Evolutionary conservation across 2,797 vertebrate species (phyloP).

Genomic region (Astyanax mexicanus): DNA sequence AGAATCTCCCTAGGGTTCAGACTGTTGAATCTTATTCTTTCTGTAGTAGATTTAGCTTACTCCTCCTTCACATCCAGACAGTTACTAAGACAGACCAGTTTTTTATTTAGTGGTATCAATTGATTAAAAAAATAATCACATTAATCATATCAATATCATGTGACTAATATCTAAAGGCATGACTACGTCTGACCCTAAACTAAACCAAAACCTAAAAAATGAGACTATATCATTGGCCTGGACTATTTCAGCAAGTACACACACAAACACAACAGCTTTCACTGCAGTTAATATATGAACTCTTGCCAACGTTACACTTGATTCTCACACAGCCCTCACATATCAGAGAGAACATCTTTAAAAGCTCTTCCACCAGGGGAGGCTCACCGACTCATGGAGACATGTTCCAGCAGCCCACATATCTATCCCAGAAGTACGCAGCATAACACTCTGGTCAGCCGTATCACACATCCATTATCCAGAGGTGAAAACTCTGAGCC

Average conservation of each 20-base stretch:
- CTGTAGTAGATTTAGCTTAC: too few species aligned
- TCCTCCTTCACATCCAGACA: too few species aligned
- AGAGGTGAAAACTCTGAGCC: constrained; percentile 22
- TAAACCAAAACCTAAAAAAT: too few species aligned
- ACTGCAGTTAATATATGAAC: not conserved
- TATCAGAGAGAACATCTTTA: constrained; percentile 4
- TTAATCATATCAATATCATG: too few species aligned
- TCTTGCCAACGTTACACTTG: not conserved
- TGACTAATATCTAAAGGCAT: too few species aligned
- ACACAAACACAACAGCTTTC: not conserved
- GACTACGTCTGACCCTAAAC: too few species aligned
- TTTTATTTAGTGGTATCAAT: too few species aligned
- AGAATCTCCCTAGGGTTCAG: too few species aligned
- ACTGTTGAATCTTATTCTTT: too few species aligned
- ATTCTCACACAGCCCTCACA: not conserved
- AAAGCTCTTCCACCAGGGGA: not conserved
- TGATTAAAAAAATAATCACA: too few species aligned
- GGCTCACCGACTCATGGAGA: constrained; percentile 15
- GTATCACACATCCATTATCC: constrained; percentile 34
- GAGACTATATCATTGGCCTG: too few species aligned
- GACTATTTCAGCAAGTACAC: not conserved
- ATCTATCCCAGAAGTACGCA: constrained; percentile 15
- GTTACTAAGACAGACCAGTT: too few species aligned
- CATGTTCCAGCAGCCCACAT: constrained; percentile 20
- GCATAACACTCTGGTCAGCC: constrained; percentile 10